Base-by-base conservation (phyloP, 1,140 invertebrate genomes). In the Penaeus japonicus region DNA sequence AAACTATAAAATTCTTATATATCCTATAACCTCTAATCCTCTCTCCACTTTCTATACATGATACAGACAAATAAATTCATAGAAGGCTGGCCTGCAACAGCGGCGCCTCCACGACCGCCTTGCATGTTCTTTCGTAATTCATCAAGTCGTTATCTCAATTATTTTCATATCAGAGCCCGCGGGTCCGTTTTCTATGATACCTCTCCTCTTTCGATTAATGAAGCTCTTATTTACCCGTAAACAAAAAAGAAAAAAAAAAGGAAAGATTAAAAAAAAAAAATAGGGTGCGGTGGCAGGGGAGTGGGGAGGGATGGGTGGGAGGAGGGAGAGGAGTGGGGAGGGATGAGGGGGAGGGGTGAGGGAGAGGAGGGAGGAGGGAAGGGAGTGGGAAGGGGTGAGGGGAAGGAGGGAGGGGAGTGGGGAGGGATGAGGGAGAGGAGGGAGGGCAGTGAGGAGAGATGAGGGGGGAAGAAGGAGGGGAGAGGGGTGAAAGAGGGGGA, bases 71-170 rank as follows among this genome's bases (percentile, higher is more conserved):
- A 47, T 12, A 47, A 47, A 47, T 47, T 15, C 15, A 47, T 5
- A 4, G n/a, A 24, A 18, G 70, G 27, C 70, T 27, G 18, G 3
- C 35, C 70, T 73, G 17, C 27, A 5, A 4, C 22, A 24, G 30
- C 15, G 70, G 20, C 4, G n/a, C 24, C 20, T 12, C 24, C 24
- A 32, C 27, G 20, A 7, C 70, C 54, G 7, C 85, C 55, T 87
- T 32, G 85, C 85, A 81, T 87, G 85, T 24, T 87, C 55, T 20
- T 22, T n/a, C n/a, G 24, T 70, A 81, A 87, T 87, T 78, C 70
- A 87, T 87, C 85, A 87, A 59, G 62, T 59, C 78, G 77, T 87
- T 87, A 87, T 87, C 85, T 87, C 77, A 80, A 87, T 87, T 87
- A 87, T 81, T 87, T 87, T 81, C 85, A 87, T 81, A 87, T 87